phyloP scores from a whole-genome alignment of 1,140 invertebrate genomes.

The Cephus cinctus region DNA sequence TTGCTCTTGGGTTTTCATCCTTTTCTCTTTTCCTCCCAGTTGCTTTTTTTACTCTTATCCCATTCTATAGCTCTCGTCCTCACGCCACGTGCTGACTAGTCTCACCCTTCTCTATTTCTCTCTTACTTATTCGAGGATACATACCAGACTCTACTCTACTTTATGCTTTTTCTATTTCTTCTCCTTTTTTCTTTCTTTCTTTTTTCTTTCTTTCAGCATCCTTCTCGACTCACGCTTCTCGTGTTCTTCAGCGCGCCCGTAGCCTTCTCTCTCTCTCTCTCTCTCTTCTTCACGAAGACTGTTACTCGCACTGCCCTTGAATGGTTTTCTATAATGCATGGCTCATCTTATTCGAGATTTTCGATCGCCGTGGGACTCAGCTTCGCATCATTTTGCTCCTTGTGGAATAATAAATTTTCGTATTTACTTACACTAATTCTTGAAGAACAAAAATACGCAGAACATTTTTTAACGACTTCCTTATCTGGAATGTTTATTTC shows the following conservation, averaged over 20 bases:
- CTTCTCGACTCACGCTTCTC: too few species aligned
- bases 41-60: constrained; percentile 3
- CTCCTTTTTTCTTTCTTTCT: background rate
- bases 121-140: constrained; percentile 2
- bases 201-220: background rate
- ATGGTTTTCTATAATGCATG: constrained; percentile 45
- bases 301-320: constrained; percentile 10
- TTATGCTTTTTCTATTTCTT: background rate
- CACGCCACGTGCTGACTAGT: background rate
- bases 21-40: constrained; percentile 15
- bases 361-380: constrained; percentile 30
- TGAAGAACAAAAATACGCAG: too few species aligned
- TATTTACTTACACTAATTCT: too few species aligned
- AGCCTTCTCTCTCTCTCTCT: constrained; percentile 13
- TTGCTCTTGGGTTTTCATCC: constrained; percentile 14
- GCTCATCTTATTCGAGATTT: constrained; percentile 38
- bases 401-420: background rate
- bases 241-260: too few species aligned
- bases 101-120: too few species aligned
- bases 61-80: background rate
- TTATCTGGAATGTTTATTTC: too few species aligned
- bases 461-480: too few species aligned
- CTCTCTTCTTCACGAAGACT: background rate
- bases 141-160: constrained; percentile 1
- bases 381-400: constrained; percentile 16